Evolutionary conservation across 2,888 invertebrate species (phyloP).

Genomic region (Eurois occulta): DNA sequence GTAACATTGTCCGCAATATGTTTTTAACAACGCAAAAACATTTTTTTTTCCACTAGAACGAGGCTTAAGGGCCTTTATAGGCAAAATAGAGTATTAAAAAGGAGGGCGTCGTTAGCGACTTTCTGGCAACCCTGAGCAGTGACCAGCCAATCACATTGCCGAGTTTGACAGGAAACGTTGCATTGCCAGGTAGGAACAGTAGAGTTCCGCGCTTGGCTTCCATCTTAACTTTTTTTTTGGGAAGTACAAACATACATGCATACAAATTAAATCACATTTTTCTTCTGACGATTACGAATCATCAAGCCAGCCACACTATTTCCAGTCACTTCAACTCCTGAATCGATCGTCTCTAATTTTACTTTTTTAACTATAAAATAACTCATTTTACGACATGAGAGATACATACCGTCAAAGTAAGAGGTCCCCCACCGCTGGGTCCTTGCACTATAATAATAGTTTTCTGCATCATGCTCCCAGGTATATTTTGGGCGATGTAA

Average conservation of each 20-base stretch:
- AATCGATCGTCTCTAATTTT: not conserved
- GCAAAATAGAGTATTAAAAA: not conserved
- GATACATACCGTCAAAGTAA: slow-evolving; percentile 86
- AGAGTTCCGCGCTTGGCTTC: not conserved
- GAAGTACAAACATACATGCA: slow-evolving; percentile 3
- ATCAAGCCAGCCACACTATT: not conserved
- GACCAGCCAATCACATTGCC: not conserved
- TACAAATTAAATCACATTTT: not conserved
- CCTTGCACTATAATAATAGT: slow-evolving; percentile 89
- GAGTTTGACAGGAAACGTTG: not conserved
- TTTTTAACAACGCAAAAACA: not conserved
- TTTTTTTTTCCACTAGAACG: not conserved
- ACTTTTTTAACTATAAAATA: not conserved
- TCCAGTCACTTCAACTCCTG: not conserved
- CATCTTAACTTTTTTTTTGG: not conserved
- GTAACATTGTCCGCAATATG: not conserved
- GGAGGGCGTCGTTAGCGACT: not conserved
- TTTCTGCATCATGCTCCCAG: slow-evolving; percentile 89
- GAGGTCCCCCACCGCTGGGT: slow-evolving; percentile 85
- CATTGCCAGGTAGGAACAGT: not conserved
- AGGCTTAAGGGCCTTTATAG: not conserved
- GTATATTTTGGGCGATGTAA: slow-evolving; percentile 85
- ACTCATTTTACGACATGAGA: not conserved
- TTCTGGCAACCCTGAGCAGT: not conserved
- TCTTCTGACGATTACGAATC: not conserved